Evolutionary conservation across 2,113 vertebrate genomes (phyloP), one percentile per base, ranked within the genome.

Genomic region (Phrynocephalus versicolor): DNA sequence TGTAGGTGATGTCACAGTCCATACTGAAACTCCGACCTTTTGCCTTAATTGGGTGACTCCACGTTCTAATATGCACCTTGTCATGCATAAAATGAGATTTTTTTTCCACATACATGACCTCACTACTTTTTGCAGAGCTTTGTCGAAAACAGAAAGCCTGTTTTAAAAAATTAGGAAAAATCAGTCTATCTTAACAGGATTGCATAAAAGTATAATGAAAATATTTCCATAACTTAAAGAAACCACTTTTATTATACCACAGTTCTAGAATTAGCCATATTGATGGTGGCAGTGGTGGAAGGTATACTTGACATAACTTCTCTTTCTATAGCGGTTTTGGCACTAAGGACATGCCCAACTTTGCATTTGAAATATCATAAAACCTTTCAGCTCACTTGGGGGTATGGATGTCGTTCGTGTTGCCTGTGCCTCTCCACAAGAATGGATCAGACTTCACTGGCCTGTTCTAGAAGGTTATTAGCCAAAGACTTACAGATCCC

Each of bases 151-250:
- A 51, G 41, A 75, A 60, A 78, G 57, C 39, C 30, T 41, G 41
- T 1, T n/a, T 23, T 82, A 37, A 78, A 64, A 67, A 2, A 3
- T 82, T 45, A 19, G 18, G 21, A 75, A 33, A 39, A 2, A 70
- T 30, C 27, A 15, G 4, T 0, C 0, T 73, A 74, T 83, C 12
- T 55, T 45, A 70, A n/a, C 8, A 41, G 35, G 65, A 78, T 15
- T 79, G 83, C 51, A 37, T 57, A 64, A 89, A 90, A 88, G 87
- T 89, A 87, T 88, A 73, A 88, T 23, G 55, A 78, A 88, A 88
- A 51, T 51, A 5, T 6, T 51, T 51, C 45, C 10, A 51, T 5
- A 51, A 10, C 5, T 51, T 51, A 51, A 51, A 51, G 45, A 51
- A 51, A 51, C 45, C 45, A 51, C 45, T 10, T 51, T 51, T 51